Evolutionary conservation across 2,888 invertebrate genomes (phyloP), one percentile per base, ranked within the genome.

Genomic region (Hermaeophaga mercurialis): DNA sequence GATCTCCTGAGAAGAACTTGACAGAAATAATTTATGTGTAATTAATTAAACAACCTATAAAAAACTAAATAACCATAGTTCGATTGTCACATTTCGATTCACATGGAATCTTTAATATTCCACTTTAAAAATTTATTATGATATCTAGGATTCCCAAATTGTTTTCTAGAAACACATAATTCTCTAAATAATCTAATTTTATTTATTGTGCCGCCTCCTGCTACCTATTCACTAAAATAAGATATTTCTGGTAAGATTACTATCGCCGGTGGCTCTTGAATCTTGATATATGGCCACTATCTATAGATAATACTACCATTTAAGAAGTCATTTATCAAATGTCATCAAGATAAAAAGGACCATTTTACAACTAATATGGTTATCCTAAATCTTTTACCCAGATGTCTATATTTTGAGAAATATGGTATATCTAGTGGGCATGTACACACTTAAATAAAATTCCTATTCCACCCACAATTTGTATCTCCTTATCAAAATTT

Each of bases 271-370:
- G 24, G 14, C 34, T 19, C 15, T 31, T 49, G 39, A 28, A 54
- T 53, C 43, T 45, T 39, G 44, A 59, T 49, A 46, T 50, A 54
- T 41, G 31, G 43, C 47, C 28, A 50, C 54, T 49, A 36, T 55
- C 38, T 36, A 18, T 43, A 52, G 45, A 54, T 47, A 55, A 46
- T 54, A 58, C 39, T 22, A 50, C 50, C 43, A 47, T 47, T 59
- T 55, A 55, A 44, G 54, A 24, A 12, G 31, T 17, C 47, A 59
- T 59, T 55, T 55, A 59, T 59, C 52, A 59, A 55, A 59, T 28
- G 55, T 39, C 58, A 59, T 44, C 49, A 18, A 47, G 55, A 59
- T 59, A 55, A 59, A 55, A 33, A 38, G 44, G 38, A 12, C 45
- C 52, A 33, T 54, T 52, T 50, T 55, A 50, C 50, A 47, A 47